Percentiles rank a stretch among this genome's conserved stretches.
Conservation (phyloP, 1,140 invertebrate species). For the Chelonus insularis region DNA sequence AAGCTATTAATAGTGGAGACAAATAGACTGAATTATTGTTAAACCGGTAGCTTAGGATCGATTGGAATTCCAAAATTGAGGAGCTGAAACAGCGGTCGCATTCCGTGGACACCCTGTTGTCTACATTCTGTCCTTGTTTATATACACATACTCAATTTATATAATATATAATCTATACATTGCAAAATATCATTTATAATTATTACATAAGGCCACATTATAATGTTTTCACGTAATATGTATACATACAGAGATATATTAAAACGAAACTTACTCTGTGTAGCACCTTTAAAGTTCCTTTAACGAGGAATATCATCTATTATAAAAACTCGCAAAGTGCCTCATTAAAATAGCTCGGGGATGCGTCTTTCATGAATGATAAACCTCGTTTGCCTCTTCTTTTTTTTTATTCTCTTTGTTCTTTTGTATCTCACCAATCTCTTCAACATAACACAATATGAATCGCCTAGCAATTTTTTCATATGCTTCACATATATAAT, state of each 20-base stretch:
- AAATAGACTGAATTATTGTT: slow-evolving; percentile 23
- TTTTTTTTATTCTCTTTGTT: slow-evolving; percentile 3
- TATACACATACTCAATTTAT: background rate
- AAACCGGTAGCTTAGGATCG: slow-evolving; percentile 11
- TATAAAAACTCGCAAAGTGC: slow-evolving; percentile 25
- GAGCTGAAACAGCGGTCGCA: slow-evolving; percentile 25
- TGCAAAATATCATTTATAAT: too few species aligned
- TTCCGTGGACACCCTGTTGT: slow-evolving; percentile 20
- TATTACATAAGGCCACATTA: too few species aligned
- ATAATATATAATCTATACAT: background rate
- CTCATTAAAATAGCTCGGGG: slow-evolving; percentile 29
- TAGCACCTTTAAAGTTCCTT: slow-evolving; percentile 16
- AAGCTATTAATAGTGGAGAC: too few species aligned
- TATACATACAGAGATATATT: background rate
- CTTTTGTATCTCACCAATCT: too few species aligned
- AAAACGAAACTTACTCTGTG: slow-evolving; percentile 11
- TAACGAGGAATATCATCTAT: slow-evolving; percentile 27
- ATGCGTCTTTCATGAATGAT: slow-evolving; percentile 31
- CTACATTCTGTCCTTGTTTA: background rate
- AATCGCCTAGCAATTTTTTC: too few species aligned
- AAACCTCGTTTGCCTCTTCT: slow-evolving; percentile 12
- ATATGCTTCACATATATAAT: too few species aligned
- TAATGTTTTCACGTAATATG: too few species aligned
- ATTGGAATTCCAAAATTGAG: slow-evolving; percentile 29
- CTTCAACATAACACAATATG: too few species aligned